Base-by-base conservation (phyloP, 1,140 invertebrate genomes). In the Brachionus asplanchnoidis region DNA sequence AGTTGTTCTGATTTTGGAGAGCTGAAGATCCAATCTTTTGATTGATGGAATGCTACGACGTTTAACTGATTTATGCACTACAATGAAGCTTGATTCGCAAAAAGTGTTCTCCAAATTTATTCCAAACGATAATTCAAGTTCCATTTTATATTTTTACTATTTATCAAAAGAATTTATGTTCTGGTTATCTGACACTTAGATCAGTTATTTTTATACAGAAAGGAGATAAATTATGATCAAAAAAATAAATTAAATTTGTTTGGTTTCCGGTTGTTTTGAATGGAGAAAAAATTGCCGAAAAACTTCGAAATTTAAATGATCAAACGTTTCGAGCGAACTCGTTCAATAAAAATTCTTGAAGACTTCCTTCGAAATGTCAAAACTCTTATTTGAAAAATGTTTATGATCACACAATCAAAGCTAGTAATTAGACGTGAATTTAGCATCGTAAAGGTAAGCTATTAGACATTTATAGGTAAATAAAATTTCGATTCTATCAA, bases 311-410 rank as follows among this genome's bases (percentile, higher is more conserved):
- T 73, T 73, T 60, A 60, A 73, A 68, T 40, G 36, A 42, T 42
- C 17, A 73, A 73, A 42, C 12, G 36, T 42, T 42, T 17, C 32
- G 12, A 70, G 32, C 36, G 36, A 73, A 73, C 40, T 60, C 53
- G 53, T 60, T 20, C 53, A 60, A 8, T 40, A 17, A 73, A 17
- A 68, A 73, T 42, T 42, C 17, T 73, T 20, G 9, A 73, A 73
- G 17, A 73, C 68, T 73, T 73, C 68, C 68, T 73, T 73, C 68
- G 32, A 73, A 73, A 73, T 73, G 68, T 73, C 68, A 73, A 73
- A 40, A 40, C 68, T 42, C 40, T 73, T 73, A 20, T 20, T 60
- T 23, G n/a, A 73, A 42, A 28, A 73, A 17, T 42, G 42, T 73
- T 73, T 73, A 73, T 73, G 11, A 73, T 73, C 7, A 32, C 12